phyloP scores from a whole-genome alignment of 2,113 vertebrate species.

The Jacana jacana region DNA sequence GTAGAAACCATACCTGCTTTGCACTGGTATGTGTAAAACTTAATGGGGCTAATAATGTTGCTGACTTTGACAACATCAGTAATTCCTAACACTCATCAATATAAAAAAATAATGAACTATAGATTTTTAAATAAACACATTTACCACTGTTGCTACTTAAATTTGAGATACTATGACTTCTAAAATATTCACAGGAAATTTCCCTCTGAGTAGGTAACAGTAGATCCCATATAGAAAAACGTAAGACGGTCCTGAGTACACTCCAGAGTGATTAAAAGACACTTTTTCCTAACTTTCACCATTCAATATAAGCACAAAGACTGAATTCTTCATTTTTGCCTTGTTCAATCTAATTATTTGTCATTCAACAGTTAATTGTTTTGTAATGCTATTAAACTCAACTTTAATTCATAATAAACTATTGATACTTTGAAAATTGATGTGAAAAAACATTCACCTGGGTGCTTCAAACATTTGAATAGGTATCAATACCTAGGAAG shows the following conservation, averaged over 20 bases:
- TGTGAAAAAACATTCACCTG: neutral
- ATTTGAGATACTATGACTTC: neutral
- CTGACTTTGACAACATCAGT: neutral
- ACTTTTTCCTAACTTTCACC: neutral
- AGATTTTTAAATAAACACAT: neutral
- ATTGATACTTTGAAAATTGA: slow-evolving; percentile 28
- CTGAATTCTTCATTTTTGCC: neutral
- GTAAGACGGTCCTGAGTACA: neutral
- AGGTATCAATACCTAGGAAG: neutral
- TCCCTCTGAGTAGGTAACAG: neutral
- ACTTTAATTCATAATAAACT: neutral
- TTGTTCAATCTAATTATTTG: neutral
- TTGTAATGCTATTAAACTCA: neutral
- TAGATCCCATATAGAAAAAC: neutral
- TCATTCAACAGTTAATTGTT: neutral
- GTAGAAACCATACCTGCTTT: neutral
- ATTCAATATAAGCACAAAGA: neutral
- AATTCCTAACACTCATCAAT: neutral
- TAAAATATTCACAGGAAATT: neutral
- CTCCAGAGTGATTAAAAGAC: neutral
- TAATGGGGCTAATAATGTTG: neutral
- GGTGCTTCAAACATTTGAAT: slow-evolving; percentile 1
- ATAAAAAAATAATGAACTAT: neutral
- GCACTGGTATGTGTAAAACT: neutral
- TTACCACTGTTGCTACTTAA: neutral